Conservation (phyloP, 2,888 invertebrate species). For the Octonoba sinensis region DNA sequence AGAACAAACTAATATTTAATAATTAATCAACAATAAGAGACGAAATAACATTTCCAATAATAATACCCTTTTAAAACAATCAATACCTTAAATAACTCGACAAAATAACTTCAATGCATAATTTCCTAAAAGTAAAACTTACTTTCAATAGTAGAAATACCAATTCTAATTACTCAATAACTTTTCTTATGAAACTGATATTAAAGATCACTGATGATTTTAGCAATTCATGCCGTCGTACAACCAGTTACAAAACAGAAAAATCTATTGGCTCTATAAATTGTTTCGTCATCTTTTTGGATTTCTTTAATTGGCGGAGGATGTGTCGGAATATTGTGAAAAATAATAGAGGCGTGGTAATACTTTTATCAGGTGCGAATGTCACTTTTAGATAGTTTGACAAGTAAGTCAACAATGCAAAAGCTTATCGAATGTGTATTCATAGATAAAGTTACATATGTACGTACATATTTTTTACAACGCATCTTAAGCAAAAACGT, state of each 20-base stretch:
- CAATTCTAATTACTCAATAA: neutral
- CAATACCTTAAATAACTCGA: too few relatives aligned
- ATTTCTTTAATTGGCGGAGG: conserved; percentile 21
- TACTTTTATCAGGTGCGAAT: conserved; percentile 36
- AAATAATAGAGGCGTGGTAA: conserved; percentile 34
- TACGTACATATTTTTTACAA: too few relatives aligned
- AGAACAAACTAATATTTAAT: too few relatives aligned
- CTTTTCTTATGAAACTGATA: neutral
- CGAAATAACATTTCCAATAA: too few relatives aligned
- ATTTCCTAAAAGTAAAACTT: neutral
- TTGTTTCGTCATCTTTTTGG: neutral
- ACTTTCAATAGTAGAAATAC: neutral
- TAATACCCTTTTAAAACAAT: too few relatives aligned
- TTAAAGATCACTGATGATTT: neutral
- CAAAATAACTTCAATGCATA: too few relatives aligned
- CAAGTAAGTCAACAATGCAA: conserved; percentile 35
- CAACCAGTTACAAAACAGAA: too few relatives aligned
- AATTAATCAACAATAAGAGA: too few relatives aligned
- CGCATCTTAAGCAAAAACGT: too few relatives aligned
- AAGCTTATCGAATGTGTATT: neutral
- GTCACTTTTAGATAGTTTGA: conserved; percentile 40
- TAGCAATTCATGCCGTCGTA: neutral
- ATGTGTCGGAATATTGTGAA: conserved; percentile 9
- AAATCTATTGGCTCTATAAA: neutral
- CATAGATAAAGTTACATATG: too few relatives aligned